Evolutionary conservation across 2,113 vertebrate species (phyloP), one percentile per base, ranked within the genome.

Genomic region (Sprattus sprattus): DNA sequence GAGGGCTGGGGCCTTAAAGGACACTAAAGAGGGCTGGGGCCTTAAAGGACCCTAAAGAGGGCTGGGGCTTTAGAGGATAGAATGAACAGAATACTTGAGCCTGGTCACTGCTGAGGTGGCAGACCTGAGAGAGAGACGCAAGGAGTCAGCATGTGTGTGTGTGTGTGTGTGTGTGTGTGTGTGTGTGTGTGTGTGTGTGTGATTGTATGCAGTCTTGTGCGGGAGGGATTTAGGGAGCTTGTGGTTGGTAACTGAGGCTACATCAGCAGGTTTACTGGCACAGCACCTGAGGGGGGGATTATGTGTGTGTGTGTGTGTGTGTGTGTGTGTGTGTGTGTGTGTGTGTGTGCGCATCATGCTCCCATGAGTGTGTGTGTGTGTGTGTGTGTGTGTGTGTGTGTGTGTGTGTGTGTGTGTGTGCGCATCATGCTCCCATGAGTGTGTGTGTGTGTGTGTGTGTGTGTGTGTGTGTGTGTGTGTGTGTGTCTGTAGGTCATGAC

Each of bases 141-240:
- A 67, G 64, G 39, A 11, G 64, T 67, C 71, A 78, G n/a, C 11
- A 78, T 81, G 84, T 57, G 75, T 85, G 75, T 78, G 83, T 80
- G 71, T 54, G 49, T 85, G 71, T 54, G 75, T 85, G 28, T 81
- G 84, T 85, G 84, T 81, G 47, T 85, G 64, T 85, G 67, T 86
- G 50, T 85, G 50, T 39, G 75, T 82, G 47, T 88, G 6, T 87
- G 25, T 45, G 86, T 85, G 86, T 86, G 82, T 60, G 85, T 85
- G 75, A 82, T 84, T 85, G 85, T 52, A 83, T 22, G 28, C 64
- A 89, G 80, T 81, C 22, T 18, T 44, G 44, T 32, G 44, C 22
- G 54, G 44, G 39, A n/a, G 39, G 46, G 16, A 82, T 25, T n/a
- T 60, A 60, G 54, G 18, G 20, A 60, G 54, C 22, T 20, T 60